These are phyloP conservation scores for Galagoides demidoff DNA, from an alignment of 2,797 vertebrate genomes.

Conservation along the genomic window DNA sequence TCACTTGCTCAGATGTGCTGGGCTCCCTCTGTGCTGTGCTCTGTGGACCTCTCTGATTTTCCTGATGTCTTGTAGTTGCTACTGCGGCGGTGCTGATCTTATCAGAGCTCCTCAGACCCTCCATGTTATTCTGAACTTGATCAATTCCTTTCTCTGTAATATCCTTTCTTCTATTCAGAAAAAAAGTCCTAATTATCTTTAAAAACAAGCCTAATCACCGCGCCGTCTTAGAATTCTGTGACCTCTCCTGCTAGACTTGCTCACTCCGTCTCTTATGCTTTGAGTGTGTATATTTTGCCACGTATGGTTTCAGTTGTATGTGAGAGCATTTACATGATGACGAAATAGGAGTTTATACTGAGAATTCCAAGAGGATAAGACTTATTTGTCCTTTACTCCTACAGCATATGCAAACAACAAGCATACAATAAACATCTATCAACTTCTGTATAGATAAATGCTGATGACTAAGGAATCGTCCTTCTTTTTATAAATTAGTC, in stretches of 20 bases:
- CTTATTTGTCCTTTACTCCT: neutral
- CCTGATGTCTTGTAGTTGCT: neutral
- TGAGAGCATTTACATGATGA: neutral
- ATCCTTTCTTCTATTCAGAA: neutral
- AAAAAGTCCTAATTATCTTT: neutral
- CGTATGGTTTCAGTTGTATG: neutral
- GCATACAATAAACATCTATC: slow-evolving; percentile 7
- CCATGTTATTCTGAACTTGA: neutral
- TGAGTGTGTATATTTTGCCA: neutral
- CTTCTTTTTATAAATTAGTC: neutral
- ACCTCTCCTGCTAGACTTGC: neutral
- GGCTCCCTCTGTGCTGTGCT: neutral
- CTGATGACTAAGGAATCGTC: neutral
- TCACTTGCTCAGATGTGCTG: neutral
- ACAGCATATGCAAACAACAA: neutral
- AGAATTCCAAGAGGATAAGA: neutral
- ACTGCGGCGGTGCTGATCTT: neutral
- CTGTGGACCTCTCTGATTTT: neutral
- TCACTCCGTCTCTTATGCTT: neutral
- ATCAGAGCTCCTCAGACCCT: neutral
- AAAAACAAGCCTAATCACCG: neutral
- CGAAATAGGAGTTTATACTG: neutral
- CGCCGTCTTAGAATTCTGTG: neutral
- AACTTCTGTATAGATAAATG: neutral
- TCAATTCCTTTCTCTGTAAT: neutral